These are phyloP conservation scores for Shargacucullia verbasci DNA, from an alignment of 2,888 invertebrate species.

Conservation along the genomic window DNA sequence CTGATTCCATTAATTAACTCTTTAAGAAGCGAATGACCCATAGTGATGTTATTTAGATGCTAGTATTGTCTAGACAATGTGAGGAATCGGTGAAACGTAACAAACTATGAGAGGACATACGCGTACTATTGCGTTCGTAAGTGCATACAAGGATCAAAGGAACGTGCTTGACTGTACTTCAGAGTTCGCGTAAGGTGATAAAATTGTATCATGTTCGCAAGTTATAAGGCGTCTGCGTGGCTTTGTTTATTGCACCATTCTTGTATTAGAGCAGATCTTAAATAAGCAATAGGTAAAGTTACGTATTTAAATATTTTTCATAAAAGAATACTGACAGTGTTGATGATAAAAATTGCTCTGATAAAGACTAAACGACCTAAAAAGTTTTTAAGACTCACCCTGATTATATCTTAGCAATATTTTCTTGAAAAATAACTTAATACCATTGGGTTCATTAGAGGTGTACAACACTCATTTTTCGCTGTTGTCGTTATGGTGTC, in stretches of 20 bases:
- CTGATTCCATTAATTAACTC: too few species aligned
- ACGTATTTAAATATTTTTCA: too few species aligned
- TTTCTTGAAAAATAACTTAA: too few species aligned
- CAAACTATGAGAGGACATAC: conserved; percentile 52
- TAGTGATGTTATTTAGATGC: conserved; percentile 47
- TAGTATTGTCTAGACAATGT: conserved; percentile 52
- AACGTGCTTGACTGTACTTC: conserved; percentile 37
- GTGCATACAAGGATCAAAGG: conserved; percentile 25
- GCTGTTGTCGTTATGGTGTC: too few species aligned
- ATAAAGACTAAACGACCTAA: too few species aligned
- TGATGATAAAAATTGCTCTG: too few species aligned
- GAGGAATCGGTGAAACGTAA: conserved; percentile 56
- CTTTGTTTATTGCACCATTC: conserved; percentile 33
- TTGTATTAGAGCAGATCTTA: conserved; percentile 1
- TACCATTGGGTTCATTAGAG: too few species aligned
- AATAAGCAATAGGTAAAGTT: too few species aligned
- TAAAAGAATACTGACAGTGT: too few species aligned
- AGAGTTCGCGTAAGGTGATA: conserved; percentile 39
- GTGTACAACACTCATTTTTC: too few species aligned
- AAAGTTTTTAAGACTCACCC: too few species aligned
- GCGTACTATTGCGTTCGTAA: conserved; percentile 49
- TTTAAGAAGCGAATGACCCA: conserved; percentile 40
- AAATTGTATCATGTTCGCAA: conserved; percentile 36
- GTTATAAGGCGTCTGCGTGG: conserved; percentile 22
- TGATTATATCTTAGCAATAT: too few species aligned